Evolutionary conservation across 1,140 invertebrate genomes (phyloP), one percentile per base, ranked within the genome.

Genomic region (Laupala kohalensis): DNA sequence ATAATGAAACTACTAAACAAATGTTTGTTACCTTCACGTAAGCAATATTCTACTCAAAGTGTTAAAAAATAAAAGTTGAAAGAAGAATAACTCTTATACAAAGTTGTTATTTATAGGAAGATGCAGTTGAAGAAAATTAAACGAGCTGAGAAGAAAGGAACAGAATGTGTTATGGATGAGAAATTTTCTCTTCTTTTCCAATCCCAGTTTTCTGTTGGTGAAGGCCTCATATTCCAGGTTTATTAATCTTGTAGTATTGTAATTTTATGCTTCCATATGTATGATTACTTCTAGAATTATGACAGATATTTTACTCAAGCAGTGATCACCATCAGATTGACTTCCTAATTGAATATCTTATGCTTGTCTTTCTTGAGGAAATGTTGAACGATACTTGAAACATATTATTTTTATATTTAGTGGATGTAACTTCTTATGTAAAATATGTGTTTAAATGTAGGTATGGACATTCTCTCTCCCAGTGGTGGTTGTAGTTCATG

Each of bases 161-260:
- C 93, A 0, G 93, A 97, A 81, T 96, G 94, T 29, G 96, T 98
- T 0, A 98, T 97, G 92, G 96, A 98, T 78, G 96, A 98, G 79
- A 98, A 98, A 77, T 95, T 98, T 78, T 95, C 94, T 0, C 84
- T 98, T 6, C 83, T 97, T 0, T 98, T 98, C 80, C 93, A 96
- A 78, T 96, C 95, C 0, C 88, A 93, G 76, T 96, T 97, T 78
- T 93, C 89, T 74, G 89, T 96, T n/a, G 94, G 93, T 0, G 92
- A 91, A 6, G 93, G 92, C 0, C 80, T 96, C 0, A 90, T 94
- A 67, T 96, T 95, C 77, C 92, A 94, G 84, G 88, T 90, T 76
- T 77, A n/a, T n/a, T n/a, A n/a, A n/a, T n/a, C n/a, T n/a, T n/a
- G n/a, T n/a, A n/a, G n/a, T n/a, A n/a, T n/a, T n/a, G n/a, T n/a